Base-by-base conservation (phyloP, 2,113 vertebrate genomes). In the Numenius arquata region DNA sequence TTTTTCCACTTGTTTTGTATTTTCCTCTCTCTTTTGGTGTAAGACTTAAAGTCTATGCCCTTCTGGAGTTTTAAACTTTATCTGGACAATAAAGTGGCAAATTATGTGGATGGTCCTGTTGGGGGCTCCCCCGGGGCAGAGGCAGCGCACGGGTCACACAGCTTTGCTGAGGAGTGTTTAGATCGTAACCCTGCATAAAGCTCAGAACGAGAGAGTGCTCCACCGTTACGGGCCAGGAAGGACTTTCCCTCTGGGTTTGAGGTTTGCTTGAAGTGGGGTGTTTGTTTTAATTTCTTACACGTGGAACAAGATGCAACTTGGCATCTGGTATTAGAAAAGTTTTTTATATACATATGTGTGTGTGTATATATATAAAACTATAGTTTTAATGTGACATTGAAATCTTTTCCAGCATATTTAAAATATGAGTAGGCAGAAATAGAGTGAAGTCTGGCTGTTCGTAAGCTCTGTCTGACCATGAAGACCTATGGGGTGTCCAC, bases 191-290 rank as follows among this genome's bases (percentile, higher is more conserved):
- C 45, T 25, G 16, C 30, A n/a, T 8, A 45, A 45, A 66, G 6
- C 40, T 21, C 25, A 5, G 16, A 32, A 36, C 6, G 8, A 6
- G 36, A 6, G 13, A 0, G 14, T 38, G 25, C 22, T 13, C 53
- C n/a, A 3, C 18, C 25, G 0, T 17, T 5, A 3, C 0, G 5
- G 29, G 17, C 1, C 40, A 15, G 47, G 30, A 43, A n/a, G 53
- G 29, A 8, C n/a, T 17, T 40, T 32, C 32, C n/a, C 29, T 17
- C 27, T 38, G n/a, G 4, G 18, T 47, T 10, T 15, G 47, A 5
- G 52, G 36, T 11, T 26, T 32, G 61, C 41, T 7, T 30, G 2
- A 11, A 27, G 55, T 1, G 8, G 8, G 3, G 17, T 8, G 40
- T 5, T 38, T 18, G 12, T 29, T 56, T 26, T 4, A 7, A 4